Evolutionary conservation across 64 coral and sea anemone species (phyloP).

Genomic region (Trachythela sp.): DNA sequence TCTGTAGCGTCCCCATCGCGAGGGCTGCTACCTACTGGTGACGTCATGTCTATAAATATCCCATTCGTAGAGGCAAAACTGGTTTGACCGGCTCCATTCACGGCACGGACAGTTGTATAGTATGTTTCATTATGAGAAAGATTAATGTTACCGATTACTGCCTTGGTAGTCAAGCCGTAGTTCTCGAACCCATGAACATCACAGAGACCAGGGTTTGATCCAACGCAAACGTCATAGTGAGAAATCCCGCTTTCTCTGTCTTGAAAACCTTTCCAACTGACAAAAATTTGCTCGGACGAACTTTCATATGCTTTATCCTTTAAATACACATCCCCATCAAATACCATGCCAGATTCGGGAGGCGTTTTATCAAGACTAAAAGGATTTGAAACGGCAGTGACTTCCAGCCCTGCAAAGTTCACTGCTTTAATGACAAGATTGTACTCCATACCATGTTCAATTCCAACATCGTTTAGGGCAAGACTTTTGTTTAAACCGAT

Average conservation of each 20-base stretch:
- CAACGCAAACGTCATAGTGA: conserved; percentile 71
- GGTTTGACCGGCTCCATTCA: conserved; percentile 55
- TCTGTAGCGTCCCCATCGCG: not conserved
- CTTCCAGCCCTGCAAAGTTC: conserved; percentile 53
- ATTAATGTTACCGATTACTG: conserved; percentile 40
- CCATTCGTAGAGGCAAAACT: conserved; percentile 51
- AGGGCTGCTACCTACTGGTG: conserved; percentile 43
- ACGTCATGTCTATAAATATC: conserved; percentile 61
- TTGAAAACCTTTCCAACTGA: conserved; percentile 36
- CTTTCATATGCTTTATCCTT: conserved; percentile 44
- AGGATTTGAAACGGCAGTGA: conserved; percentile 40
- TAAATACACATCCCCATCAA: conserved; percentile 36
- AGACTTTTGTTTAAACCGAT: not conserved
- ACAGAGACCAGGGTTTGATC: conserved; percentile 10
- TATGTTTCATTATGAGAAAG: conserved; percentile 72
- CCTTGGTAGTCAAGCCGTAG: not conserved
- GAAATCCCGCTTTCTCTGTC: conserved; percentile 63
- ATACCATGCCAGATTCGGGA: conserved; percentile 42
- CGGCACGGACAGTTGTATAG: conserved; percentile 48
- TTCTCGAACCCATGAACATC: not conserved
- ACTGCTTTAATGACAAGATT: conserved; percentile 43
- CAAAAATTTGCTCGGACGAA: conserved; percentile 35
- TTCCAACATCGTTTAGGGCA: not conserved
- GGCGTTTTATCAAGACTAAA: conserved; percentile 64
- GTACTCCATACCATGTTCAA: conserved; percentile 49